Evolutionary conservation across 2,797 vertebrate species (phyloP), one percentile per base, ranked within the genome.

Genomic region (Toxotes lorentzi): DNA sequence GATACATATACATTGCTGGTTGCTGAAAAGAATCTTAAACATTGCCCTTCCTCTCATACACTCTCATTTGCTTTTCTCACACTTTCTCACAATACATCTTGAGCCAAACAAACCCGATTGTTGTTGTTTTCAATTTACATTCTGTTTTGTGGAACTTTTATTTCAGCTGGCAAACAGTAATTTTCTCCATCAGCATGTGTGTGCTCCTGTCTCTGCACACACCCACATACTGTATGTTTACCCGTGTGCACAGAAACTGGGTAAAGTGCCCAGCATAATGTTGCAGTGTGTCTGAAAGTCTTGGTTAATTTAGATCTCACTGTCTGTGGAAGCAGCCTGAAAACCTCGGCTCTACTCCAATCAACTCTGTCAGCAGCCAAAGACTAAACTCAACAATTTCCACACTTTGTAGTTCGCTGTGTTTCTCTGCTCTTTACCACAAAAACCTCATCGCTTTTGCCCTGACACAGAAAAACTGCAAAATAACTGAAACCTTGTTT

Each of bases 361-460:
- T 88, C 82, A 82, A 73, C 81, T 87, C 83, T 71, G 79, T 87
- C 86, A 79, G 84, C 87, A 79, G 82, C 80, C 89, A 84, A 89
- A 86, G 57, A 90, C 77, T 83, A 83, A 88, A 89, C 80, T 79
- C 79, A 84, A 86, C 83, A 79, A 73, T 90, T 87, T 81, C 77
- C 76, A 87, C 81, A 80, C 85, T 90, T 79, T 87, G 75, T 85
- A 78, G 75, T 86, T 86, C 74, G 63, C 81, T 41, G 77, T 69
- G 66, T 80, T 86, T 82, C 79, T 84, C 67, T 70, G 70, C 81
- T 63, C 59, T 54, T 73, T 58, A 30, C 77, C 60, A 73, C 63
- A 80, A 78, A 79, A 77, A 65, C 64, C 54, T 73, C 81, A 65
- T 79, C 50, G 50, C 58, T 69, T 83, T 63, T 61, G 76, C 69